These are phyloP conservation scores for Enteromius unitaeniatus DNA, from an alignment of 2,797 vertebrate genomes.

Conservation along the genomic window DNA sequence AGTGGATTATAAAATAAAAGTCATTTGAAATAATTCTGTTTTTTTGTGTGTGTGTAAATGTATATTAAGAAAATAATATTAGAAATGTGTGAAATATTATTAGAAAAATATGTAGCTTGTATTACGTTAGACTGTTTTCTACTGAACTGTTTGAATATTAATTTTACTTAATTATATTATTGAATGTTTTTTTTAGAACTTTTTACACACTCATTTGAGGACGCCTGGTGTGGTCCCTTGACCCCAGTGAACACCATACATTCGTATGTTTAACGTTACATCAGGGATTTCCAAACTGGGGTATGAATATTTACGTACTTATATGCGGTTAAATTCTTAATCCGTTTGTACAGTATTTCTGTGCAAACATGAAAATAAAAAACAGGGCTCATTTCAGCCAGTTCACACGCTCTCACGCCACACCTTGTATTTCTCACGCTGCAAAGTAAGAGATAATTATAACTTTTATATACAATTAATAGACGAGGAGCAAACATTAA, in stretches of 20 bases:
- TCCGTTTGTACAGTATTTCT: background rate
- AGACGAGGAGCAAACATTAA: no score
- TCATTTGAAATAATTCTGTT: background rate
- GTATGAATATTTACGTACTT: no score
- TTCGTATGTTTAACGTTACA: no score
- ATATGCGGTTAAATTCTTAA: background rate
- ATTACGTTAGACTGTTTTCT: background rate
- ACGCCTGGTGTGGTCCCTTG: background rate
- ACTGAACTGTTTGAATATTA: background rate
- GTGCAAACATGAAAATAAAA: background rate
- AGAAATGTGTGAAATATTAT: background rate
- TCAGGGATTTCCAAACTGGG: no score
- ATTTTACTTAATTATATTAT: background rate
- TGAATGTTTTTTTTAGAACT: background rate
- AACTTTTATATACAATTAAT: no score
- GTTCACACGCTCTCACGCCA: no score
- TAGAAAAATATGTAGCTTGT: background rate
- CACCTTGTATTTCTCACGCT: no score
- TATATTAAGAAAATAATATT: background rate
- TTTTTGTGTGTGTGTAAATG: background rate
- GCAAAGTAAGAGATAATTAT: no score
- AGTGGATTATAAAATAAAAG: slow-evolving; percentile 32
- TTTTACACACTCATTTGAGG: background rate
- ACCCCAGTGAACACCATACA: background rate
- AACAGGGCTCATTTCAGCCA: no score